Conservation (phyloP, 2,888 invertebrate genomes). For the Eumacrocentrus americanus region DNA sequence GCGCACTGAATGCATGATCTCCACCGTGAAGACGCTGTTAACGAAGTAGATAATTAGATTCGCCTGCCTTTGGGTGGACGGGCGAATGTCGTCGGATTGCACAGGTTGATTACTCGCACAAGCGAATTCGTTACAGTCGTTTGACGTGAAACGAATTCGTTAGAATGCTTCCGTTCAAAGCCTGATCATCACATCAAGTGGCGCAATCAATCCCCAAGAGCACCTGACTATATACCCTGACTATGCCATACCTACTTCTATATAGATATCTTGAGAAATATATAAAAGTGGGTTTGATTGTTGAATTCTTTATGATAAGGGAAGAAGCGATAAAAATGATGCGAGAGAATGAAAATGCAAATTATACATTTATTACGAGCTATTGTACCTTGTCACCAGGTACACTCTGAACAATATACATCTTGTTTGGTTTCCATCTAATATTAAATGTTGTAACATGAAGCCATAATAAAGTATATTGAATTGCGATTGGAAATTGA, state of each 20-base stretch:
- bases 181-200: background rate
- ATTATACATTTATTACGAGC: background rate
- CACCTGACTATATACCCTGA: background rate
- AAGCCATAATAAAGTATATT: background rate
- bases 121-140: constrained; percentile 18
- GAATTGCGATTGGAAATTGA: too few relatives aligned
- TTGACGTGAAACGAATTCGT: constrained; percentile 14
- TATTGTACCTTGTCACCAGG: background rate
- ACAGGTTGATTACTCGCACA: constrained; percentile 13
- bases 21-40: constrained; percentile 11
- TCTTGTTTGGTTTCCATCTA: background rate
- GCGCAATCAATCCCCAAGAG: background rate
- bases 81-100: constrained; percentile 9
- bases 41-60: constrained; percentile 27
- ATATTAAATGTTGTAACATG: background rate
- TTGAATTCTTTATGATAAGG: background rate
- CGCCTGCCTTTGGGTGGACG: constrained; percentile 3
- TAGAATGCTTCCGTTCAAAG: background rate
- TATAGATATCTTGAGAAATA: background rate
- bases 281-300: background rate
- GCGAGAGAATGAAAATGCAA: constrained; percentile 3
- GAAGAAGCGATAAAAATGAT: background rate
- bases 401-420: background rate
- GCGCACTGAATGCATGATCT: constrained; percentile 1
- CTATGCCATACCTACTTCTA: background rate